These are phyloP conservation scores for Loris lydekkerianus DNA, from an alignment of 2,797 vertebrate genomes.

Conservation along the genomic window DNA sequence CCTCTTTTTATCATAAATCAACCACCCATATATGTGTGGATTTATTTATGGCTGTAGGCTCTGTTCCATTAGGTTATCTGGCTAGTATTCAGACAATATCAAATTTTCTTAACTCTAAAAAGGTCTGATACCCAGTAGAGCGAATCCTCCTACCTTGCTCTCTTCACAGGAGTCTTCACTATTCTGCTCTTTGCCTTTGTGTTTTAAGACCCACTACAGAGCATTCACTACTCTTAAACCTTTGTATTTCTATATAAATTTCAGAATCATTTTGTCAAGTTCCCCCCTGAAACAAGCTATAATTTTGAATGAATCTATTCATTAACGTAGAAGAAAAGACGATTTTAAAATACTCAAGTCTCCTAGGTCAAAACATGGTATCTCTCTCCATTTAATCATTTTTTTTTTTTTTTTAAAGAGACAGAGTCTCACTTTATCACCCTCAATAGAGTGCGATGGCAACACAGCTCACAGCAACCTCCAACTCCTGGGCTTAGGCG, in stretches of 20 bases:
- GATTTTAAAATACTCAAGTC: not conserved
- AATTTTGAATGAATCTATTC: not conserved
- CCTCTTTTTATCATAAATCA: slow-evolving; percentile 2
- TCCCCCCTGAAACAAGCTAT: not conserved
- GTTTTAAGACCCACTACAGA: not conserved
- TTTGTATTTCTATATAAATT: not conserved
- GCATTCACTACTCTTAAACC: not conserved
- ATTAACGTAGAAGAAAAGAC: not conserved
- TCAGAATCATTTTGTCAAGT: not conserved
- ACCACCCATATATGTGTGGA: not conserved
- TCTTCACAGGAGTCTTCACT: not conserved
- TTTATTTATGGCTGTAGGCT: not conserved
- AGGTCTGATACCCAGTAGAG: not conserved
- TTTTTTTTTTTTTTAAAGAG: not conserved
- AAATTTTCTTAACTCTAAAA: slow-evolving; percentile 28
- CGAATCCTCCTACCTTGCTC: not conserved
- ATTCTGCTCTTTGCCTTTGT: not conserved
- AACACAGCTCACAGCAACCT: too few species aligned
- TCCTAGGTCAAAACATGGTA: not conserved
- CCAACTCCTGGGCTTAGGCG: too few species aligned
- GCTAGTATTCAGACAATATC: not conserved
- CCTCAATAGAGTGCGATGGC: too few species aligned
- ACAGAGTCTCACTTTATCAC: too few species aligned
- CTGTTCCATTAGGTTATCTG: not conserved
- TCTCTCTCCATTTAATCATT: slow-evolving; percentile 2